Evolutionary conservation across 2,113 vertebrate species (phyloP), one percentile per base, ranked within the genome.

Genomic region (Rhinopithecus roxellana): DNA sequence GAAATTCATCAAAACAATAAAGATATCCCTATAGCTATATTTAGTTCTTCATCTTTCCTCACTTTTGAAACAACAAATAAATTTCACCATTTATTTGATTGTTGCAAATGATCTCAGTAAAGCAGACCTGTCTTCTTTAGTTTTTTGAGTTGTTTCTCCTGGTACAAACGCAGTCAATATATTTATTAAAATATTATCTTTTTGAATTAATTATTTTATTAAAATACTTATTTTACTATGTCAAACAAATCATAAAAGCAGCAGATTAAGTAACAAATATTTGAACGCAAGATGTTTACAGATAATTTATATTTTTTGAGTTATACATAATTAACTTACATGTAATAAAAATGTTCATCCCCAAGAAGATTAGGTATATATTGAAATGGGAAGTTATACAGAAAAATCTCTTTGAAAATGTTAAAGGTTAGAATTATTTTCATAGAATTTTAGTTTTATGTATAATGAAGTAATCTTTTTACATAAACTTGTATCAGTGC

Each of bases 341-440:
- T 3, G 25, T 17, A 88, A 69, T 50, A 55, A 69, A 90, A 95
- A 40, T 35, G 7, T 50, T 75, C 94, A 81, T 89, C 10, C 14
- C 6, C 27, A 94, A 75, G 3, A 78, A 70, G 22, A 35, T 70
- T 12, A 38, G 32, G 23, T 89, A 27, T 14, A 40, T 80, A 55
- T 74, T 89, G 3, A 30, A 59, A 52, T 78, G 10, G 93, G 50
- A 86, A 16, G 1, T 48, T 40, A 45, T 55, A 61, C 1, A 70
- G 27, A 88, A 84, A 32, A 95, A 80, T 12, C 30, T 82, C 9
- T 75, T 72, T 59, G 43, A 80, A 14, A 89, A 79, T 67, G 69
- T 70, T 45, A 92, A 94, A 89, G 12, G 2, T 84, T 92, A 92
- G 11, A 67, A 5, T 64, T 90, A 85, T 69, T 91, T 87, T 90